Base-by-base conservation (phyloP, 1,140 invertebrate genomes). In the Probaryconus sp. region DNA sequence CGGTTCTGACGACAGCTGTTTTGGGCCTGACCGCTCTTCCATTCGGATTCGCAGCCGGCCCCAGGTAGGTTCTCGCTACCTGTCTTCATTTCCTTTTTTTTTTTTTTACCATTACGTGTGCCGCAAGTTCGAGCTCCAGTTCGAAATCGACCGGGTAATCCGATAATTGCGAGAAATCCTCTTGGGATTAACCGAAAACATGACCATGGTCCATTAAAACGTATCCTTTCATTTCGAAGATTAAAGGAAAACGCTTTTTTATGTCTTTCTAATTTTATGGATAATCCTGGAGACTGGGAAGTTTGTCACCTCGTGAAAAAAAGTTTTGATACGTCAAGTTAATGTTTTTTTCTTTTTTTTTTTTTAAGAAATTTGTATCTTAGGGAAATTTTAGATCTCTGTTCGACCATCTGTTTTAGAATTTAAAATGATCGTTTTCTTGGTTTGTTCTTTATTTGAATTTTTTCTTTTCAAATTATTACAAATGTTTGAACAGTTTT, bases 21-120 rank as follows among this genome's bases (percentile, higher is more conserved):
- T 58, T 85, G n/a, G 80, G 82, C 5, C 18, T 82, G 4, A 71
- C 64, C 21, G 40, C 63, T 5, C 40, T 87, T 21, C 83, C 84
- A 3, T 40, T 58, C 2, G 82, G 79, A 73, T 56, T 82, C 17
- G 80, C 85, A 10, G 77, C 75, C 28, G 84, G 83, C 10, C 78
- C 85, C 35, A 87, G 86, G 85, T 87, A 78, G 9, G 63, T 37
- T 31, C 3, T 31, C 37, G 2, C 14, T 18, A 18, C 28, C 14
- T 2, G 14, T 28, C 18, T 5, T 18, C 26, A 24, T 42, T 48
- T 31, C 11, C 7, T 38, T 14, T 43, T 24, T 37, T 24, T 30
- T 24, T 65, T 55, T 11, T 35, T 21, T n/a, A 7, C 16, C n/a
- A 9, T 30, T 18, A 31, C 13, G 11, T 5, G 5, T 18, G 3